phyloP scores from a whole-genome alignment of 23 tunicate species.

The Aplidium turbinatum region DNA sequence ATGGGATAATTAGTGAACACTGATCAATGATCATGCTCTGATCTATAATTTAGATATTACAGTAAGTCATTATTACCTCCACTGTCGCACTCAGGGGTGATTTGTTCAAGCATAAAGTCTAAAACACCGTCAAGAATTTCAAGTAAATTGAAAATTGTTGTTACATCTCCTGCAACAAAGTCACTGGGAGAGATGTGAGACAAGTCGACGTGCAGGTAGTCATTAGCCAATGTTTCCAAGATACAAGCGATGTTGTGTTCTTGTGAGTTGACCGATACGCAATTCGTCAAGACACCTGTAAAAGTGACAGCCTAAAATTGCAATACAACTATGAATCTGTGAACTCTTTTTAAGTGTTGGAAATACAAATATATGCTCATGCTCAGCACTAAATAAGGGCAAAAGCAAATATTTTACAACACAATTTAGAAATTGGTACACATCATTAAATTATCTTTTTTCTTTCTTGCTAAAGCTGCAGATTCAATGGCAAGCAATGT shows the following conservation, averaged over 20 bases:
- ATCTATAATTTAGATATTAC: no score
- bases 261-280: conserved; percentile 43
- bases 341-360: no score
- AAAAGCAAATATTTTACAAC: no score
- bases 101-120: conserved; percentile 85
- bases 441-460: no score
- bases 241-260: conserved; percentile 76
- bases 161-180: conserved; percentile 61
- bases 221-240: conserved; percentile 60
- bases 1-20: no score
- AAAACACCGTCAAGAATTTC: conserved; percentile 88
- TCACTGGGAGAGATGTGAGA: conserved; percentile 60
- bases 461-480: no score
- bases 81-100: conserved; percentile 51
- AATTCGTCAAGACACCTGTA: conserved; percentile 64
- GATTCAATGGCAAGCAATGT: no score
- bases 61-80: conserved; percentile 81
- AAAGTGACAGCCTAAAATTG: background rate
- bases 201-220: conserved; percentile 74
- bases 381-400: no score
- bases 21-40: no score
- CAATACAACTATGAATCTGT: no score
- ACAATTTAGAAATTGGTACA: no score
- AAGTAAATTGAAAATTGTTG: conserved; percentile 65
- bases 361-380: no score